Evolutionary conservation across 2,888 invertebrate genomes (phyloP).

Genomic region (Branchinecta sandiegonensis): DNA sequence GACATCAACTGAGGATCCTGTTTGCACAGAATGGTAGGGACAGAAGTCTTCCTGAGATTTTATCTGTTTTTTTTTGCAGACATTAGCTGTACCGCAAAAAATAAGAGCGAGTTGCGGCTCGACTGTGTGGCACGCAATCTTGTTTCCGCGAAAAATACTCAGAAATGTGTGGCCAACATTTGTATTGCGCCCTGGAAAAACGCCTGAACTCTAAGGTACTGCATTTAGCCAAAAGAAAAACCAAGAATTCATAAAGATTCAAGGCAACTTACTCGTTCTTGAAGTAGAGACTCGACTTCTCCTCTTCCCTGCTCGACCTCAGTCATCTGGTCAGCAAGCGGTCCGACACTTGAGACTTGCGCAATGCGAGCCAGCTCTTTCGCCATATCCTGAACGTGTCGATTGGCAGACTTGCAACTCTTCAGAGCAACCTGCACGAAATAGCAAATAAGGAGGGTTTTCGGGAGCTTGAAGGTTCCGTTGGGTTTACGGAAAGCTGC

Average conservation of each 20-base stretch:
- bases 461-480: no score
- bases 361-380: conserved; percentile 73
- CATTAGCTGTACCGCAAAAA: not conserved
- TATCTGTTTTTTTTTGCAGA: not conserved
- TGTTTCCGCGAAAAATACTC: no score
- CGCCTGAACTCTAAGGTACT: not conserved
- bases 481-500: no score
- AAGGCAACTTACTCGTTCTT: conserved; percentile 55
- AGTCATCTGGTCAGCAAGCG: conserved; percentile 67
- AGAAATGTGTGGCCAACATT: not conserved
- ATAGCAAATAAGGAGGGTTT: no score
- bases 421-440: conserved; percentile 60
- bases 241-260: not conserved
- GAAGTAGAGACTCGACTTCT: conserved; percentile 64
- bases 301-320: conserved; percentile 73
- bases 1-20: no score
- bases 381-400: conserved; percentile 78
- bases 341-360: conserved; percentile 66
- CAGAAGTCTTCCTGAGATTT: no score
- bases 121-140: no score
- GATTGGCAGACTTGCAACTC: conserved; percentile 71
- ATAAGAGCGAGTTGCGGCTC: not conserved
- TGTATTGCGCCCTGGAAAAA: not conserved
- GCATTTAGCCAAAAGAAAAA: not conserved
- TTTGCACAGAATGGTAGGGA: no score